phyloP scores from a whole-genome alignment of 2,888 invertebrate species.

The Nematopogon swammerdamellus region DNA sequence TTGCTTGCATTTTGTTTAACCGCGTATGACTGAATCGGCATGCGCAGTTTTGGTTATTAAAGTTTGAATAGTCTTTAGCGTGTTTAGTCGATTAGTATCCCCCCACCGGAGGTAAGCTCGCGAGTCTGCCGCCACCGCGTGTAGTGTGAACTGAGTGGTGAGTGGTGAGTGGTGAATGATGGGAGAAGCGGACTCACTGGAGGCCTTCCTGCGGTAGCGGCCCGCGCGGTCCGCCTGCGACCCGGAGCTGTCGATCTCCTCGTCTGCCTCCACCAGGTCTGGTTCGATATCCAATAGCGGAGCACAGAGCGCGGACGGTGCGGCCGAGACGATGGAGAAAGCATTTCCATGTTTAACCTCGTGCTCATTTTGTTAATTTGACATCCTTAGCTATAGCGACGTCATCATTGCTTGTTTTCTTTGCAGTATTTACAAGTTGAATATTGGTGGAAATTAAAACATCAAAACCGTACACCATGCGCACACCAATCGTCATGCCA shows the following conservation, averaged over 20 bases:
- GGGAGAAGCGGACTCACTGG: slow-evolving; percentile 55
- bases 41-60: too few relatives aligned
- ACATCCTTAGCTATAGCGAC: too few relatives aligned
- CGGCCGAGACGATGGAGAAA: background rate
- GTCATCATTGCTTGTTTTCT: too few relatives aligned
- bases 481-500: background rate
- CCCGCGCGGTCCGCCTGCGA: slow-evolving; percentile 32
- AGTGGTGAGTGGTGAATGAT: too few relatives aligned
- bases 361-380: background rate
- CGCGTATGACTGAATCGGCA: too few relatives aligned
- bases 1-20: too few relatives aligned
- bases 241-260: slow-evolving; percentile 45
- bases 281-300: too few relatives aligned
- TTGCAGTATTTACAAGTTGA: background rate
- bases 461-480: background rate
- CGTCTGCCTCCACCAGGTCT: slow-evolving; percentile 59
- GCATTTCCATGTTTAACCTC: background rate
- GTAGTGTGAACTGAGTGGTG: too few relatives aligned
- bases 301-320: slow-evolving; percentile 14
- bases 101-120: slow-evolving; percentile 12
- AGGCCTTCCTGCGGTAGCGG: slow-evolving; percentile 50
- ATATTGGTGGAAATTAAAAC: background rate
- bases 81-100: slow-evolving; percentile 1
- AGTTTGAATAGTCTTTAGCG: too few relatives aligned
- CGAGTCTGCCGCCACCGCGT: slow-evolving; percentile 14